Evolutionary conservation across 64 coral and sea anemone genomes (phyloP).

Genomic region (Pocillopora damicornis): DNA sequence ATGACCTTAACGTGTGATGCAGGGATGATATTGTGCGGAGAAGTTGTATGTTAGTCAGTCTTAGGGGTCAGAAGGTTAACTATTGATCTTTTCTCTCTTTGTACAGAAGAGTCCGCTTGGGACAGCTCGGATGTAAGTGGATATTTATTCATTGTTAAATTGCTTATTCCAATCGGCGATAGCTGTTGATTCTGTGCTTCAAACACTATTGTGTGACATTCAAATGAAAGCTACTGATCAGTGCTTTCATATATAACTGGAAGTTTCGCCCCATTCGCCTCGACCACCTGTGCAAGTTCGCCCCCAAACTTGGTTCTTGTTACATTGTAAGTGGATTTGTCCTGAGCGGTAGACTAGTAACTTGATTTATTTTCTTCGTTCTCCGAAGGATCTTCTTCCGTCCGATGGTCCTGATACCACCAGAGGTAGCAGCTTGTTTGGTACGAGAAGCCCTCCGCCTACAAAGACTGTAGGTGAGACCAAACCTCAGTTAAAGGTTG

Average conservation of each 20-base stretch:
- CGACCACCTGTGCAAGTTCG: too few relatives aligned
- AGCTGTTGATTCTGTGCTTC: too few relatives aligned
- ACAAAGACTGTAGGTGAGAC: neutral
- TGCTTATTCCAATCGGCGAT: too few relatives aligned
- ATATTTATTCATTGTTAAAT: neutral
- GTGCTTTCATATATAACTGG: too few relatives aligned
- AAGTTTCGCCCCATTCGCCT: too few relatives aligned
- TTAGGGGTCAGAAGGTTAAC: neutral
- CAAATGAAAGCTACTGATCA: too few relatives aligned
- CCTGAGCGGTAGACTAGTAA: neutral
- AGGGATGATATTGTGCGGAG: too few relatives aligned
- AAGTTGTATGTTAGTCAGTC: too few relatives aligned
- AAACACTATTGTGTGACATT: too few relatives aligned
- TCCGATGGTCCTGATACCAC: conserved; percentile 72
- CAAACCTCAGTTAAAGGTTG: conserved; percentile 1
- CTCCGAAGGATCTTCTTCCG: conserved; percentile 69
- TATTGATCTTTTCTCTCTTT: neutral
- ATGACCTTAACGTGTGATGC: too few relatives aligned
- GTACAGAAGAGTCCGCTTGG: conserved; percentile 59
- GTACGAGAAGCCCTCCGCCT: conserved; percentile 33
- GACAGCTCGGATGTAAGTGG: conserved; percentile 63
- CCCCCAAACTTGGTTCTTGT: too few relatives aligned
- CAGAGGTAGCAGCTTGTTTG: conserved; percentile 55
- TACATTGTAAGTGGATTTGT: neutral
- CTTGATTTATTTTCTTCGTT: neutral